These are phyloP conservation scores for Mola mola DNA, from an alignment of 2,113 vertebrate genomes.

Conservation along the genomic window DNA sequence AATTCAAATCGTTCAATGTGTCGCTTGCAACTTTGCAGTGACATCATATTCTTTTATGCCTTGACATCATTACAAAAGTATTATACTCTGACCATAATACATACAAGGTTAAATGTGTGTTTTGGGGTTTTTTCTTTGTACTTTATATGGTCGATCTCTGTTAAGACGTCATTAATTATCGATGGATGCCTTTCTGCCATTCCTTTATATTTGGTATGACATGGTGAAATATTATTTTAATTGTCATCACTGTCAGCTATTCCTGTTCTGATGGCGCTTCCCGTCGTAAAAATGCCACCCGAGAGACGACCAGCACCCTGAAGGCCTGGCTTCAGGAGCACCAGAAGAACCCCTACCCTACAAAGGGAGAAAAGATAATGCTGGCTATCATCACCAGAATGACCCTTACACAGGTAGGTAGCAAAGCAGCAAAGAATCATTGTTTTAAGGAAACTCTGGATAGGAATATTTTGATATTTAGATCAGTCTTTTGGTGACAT, in stretches of 20 bases:
- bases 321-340: conserved; percentile 94
- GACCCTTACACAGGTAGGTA: conserved; percentile 86
- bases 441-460: neutral
- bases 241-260: conserved; percentile 81
- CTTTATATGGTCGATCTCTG: neutral
- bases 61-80: conserved; percentile 3
- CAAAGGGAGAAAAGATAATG: conserved; percentile 92
- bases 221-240: neutral
- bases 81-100: neutral
- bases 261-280: conserved; percentile 89
- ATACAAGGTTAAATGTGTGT: neutral
- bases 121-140: neutral
- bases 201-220: neutral
- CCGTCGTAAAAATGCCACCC: conserved; percentile 93
- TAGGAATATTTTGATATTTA: no score
- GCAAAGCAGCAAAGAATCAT: neutral
- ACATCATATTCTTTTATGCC: conserved; percentile 3
- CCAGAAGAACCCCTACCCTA: conserved; percentile 90
- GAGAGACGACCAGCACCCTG: conserved; percentile 94
- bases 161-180: conserved; percentile 1
- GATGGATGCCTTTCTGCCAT: no score
- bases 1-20: no score
- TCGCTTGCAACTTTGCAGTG: neutral
- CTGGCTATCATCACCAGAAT: conserved; percentile 91
- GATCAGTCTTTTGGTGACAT: no score